Conservation (phyloP, 2,113 vertebrate genomes). For the Corvus hawaiiensis region DNA sequence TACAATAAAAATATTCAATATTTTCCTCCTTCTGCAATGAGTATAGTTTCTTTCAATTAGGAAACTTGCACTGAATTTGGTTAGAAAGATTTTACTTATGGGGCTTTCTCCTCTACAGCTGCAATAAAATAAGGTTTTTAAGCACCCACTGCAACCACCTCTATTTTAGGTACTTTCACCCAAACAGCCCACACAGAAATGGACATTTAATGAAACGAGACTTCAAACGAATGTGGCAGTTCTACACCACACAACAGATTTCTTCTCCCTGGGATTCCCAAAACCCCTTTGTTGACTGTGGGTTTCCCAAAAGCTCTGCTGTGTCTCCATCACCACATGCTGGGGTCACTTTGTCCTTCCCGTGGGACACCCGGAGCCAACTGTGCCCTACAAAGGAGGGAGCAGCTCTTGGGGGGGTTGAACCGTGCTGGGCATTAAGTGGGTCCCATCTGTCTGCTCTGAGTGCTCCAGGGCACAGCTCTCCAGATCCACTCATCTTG, state of each 20-base stretch:
- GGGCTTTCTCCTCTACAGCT: background rate
- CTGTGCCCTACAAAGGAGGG: background rate
- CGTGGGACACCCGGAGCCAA: background rate
- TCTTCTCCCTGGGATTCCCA: background rate
- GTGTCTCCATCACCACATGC: rapidly evolving
- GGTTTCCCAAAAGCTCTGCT: background rate
- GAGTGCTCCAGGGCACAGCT: background rate
- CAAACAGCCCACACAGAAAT: background rate
- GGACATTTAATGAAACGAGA: background rate
- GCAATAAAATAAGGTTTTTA: background rate
- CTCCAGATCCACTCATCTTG: background rate
- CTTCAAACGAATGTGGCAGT: rapidly evolving
- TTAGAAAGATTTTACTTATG: background rate
- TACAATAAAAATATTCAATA: background rate
- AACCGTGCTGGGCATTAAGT: background rate
- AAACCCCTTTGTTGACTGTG: background rate
- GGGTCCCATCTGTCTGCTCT: background rate
- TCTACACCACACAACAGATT: background rate
- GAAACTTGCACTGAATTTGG: background rate
- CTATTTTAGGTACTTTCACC: background rate
- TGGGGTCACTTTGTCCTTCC: background rate
- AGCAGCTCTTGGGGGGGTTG: background rate
- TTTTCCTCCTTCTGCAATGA: background rate
- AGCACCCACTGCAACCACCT: background rate
- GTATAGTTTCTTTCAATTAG: background rate